Evolutionary conservation across 2,113 vertebrate species (phyloP).

Genomic region (Hemichromis elongatus): DNA sequence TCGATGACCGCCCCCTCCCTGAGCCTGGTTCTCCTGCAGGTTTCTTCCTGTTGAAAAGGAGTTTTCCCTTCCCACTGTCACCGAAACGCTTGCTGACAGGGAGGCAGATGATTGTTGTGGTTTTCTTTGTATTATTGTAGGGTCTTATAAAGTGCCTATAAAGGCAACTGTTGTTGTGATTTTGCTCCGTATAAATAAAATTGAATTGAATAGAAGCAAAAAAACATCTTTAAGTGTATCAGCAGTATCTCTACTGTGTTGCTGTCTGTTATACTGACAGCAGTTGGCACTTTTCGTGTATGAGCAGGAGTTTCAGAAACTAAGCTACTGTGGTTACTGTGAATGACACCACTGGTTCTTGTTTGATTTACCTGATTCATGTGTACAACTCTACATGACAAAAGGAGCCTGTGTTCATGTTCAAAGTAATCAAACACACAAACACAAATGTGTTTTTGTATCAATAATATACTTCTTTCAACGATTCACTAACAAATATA

Average conservation of each 20-base stretch:
- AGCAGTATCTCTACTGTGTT: not conserved
- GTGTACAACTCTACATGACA: not conserved
- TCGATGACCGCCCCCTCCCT: too few relatives aligned
- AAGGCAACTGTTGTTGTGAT: not conserved
- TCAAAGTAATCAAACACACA: not conserved
- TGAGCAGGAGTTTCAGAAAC: not conserved
- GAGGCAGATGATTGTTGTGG: too few relatives aligned
- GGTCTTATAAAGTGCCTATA: not conserved
- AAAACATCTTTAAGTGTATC: not conserved
- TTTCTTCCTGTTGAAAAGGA: too few relatives aligned
- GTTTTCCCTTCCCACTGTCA: too few relatives aligned
- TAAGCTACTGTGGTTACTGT: not conserved
- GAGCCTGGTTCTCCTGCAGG: too few relatives aligned
- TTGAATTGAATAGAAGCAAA: not conserved
- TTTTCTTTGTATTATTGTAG: not conserved
- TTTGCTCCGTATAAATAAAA: not conserved
- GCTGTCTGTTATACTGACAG: not conserved
- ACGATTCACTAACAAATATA: not conserved
- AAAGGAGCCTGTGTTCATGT: not conserved
- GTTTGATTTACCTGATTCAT: not conserved
- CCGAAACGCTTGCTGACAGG: too few relatives aligned
- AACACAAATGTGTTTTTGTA: not conserved
- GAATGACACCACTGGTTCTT: not conserved
- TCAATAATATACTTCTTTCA: not conserved
- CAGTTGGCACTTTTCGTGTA: not conserved